Evolutionary conservation across 2,797 vertebrate genomes (phyloP), one percentile per base, ranked within the genome.

Genomic region (Cossypha heuglini): DNA sequence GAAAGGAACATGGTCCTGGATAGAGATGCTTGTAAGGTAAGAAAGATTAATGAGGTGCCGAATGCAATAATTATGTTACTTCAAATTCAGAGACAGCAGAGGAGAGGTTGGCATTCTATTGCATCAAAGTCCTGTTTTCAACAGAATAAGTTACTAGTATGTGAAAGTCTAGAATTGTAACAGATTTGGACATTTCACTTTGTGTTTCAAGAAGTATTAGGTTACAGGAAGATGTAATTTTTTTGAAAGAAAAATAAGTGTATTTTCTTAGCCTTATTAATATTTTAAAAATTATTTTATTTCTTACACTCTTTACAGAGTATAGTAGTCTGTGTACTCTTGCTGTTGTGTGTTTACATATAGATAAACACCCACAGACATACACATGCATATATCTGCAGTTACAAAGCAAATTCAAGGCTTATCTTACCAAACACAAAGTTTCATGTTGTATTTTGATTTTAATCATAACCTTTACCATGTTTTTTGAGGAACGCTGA

Each of bases 21-120:
- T 98, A 49, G 98, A 98, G 91, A 89, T 90, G 38, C 96, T 98
- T 81, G 90, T 98, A 86, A 97, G 98, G 98, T 98, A 97, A 97
- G 95, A n/a, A 66, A 13, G 21, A 29, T 67, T 66, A 63, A 37
- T 45, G 38, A 63, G 13, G 11, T 63, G 28, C n/a, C 7, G 1
- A 16, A n/a, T 73, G 19, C 46, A 35, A 4, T 46, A 49, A 15
- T 51, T 72, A 10, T 1, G 4, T 86, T 79, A 43, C 16, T 88
- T 16, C 21, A 48, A 7, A n/a, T 9, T 52, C 18, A 4, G 11
- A 35, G 16, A 24, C 0, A 2, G 18, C 14, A 33, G 9, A 48
- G 51, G 5, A 64, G 14, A 21, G 21, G 25, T 6, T 90, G 25
- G 21, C 43, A 24, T 74, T 75, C 33, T 37, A 0, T 61, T 77